Evolutionary conservation across 2,888 invertebrate genomes (phyloP), one percentile per base, ranked within the genome.

Genomic region (Dromius quadrimaculatus): DNA sequence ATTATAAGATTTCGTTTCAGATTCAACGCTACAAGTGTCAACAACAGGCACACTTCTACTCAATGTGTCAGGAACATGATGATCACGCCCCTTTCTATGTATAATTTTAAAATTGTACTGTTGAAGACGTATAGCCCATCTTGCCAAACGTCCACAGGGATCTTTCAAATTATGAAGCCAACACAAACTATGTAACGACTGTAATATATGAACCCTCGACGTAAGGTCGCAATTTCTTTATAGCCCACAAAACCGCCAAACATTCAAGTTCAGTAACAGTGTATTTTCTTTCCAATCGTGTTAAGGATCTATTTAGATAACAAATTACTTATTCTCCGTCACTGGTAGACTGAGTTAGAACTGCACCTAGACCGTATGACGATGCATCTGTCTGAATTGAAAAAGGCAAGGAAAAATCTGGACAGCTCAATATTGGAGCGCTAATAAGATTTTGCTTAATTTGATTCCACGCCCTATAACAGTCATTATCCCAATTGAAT

Each of bases 371-470:
- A n/a, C 61, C 69, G 32, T n/a, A 38, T 9, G 9, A 41, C 11
- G 23, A 23, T 4, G 69, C 69, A 28, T 62, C 69, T 2, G 57
- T 57, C 20, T 34, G 69, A 8, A 61, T 4, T 3, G 38, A 6
- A 23, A 69, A 23, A 2, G 23, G 41, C 8, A 9, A 41, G 6
- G 9, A n/a, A 17, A 61, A 61, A 61, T 69, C 41, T 13, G 61
- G 69, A 20, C 41, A 69, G 13, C 4, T 36, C 3, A 69, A 22
- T 11, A 69, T 19, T 5, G 69, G 69, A 17, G 59, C 61, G 15
- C 1, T 47, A 36, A 8, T 23, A 5, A 28, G 6, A 5, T 8
- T 28, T 28, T 28, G 4, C 8, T 28, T 28, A 5, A 28, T 5
- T 28, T 28, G 4, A 38, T n/a, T 38, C 38, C 38, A 38, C 9